phyloP scores from a whole-genome alignment of 2,888 invertebrate genomes.

The Acholoe squamosa region DNA sequence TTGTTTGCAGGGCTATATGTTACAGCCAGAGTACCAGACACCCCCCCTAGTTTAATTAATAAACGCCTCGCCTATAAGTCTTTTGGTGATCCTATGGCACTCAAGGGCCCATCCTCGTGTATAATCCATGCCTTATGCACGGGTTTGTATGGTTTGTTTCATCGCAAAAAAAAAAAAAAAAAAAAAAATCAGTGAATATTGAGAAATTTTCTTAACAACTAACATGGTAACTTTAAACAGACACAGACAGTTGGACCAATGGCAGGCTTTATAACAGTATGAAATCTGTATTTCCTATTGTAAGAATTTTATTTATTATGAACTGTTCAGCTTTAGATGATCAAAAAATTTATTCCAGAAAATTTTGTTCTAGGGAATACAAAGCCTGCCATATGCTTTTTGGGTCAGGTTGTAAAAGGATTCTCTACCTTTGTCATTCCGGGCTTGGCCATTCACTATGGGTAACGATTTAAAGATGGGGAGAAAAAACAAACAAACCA shows the following conservation, averaged over 20 bases:
- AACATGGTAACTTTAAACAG: slow-evolving; percentile 1
- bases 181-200: too few relatives aligned
- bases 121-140: too few relatives aligned
- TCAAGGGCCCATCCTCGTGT: too few relatives aligned
- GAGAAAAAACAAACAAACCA: not conserved
- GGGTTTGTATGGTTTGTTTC: too few relatives aligned
- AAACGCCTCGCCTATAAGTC: too few relatives aligned
- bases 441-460: slow-evolving; percentile 35
- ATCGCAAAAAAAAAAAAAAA: too few relatives aligned
- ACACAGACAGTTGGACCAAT: slow-evolving; percentile 5
- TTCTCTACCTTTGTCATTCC: slow-evolving; percentile 45
- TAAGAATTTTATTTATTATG: not conserved
- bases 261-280: not conserved
- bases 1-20: too few relatives aligned
- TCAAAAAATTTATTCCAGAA: not conserved
- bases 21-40: too few relatives aligned
- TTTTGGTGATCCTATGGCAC: too few relatives aligned
- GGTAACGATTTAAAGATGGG: slow-evolving; percentile 9
- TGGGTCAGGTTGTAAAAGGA: slow-evolving; percentile 22
- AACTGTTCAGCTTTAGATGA: not conserved
- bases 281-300: not conserved
- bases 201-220: not conserved
- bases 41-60: too few relatives aligned
- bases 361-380: not conserved
- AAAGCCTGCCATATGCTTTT: not conserved